Evolutionary conservation across 2,797 vertebrate genomes (phyloP), one percentile per base, ranked within the genome.

Genomic region (Pseudochirops corinnae): DNA sequence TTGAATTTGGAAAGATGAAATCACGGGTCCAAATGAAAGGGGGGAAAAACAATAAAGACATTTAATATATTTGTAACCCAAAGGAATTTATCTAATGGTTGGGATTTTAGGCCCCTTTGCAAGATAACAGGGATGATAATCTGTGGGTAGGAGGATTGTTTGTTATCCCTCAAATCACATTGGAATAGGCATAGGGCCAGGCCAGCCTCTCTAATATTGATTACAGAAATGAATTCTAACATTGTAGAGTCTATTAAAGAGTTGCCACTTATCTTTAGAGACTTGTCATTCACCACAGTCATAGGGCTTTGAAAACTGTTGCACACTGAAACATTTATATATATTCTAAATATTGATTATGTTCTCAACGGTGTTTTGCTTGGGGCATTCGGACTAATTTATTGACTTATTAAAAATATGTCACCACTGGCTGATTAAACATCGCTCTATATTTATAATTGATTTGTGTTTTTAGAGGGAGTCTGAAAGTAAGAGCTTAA

Each of bases 201-300:
- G 18, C 67, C 16, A 39, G n/a, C 18, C 46, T 87, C 39, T 50
- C 39, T 87, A 50, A 87, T 24, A 82, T 87, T 87, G 39, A 87
- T 87, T 87, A 50, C 21, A 87, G 74, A 87, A 87, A 87, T 3
- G 3, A 87, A 87, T 87, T 87, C 74, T 87, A 46, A 26, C 39
- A 28, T 87, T 87, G 39, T 46, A 82, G 18, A 82, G 12, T 87
- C 90, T 97, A 96, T 33, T 95, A 97, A 91, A 95, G 95, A 95
- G 95, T 4, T 0, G 95, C 96, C 96, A 96, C 82, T 95, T 97
- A 60, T 46, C 33, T 93, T 67, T 55, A 62, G 21, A 31, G 52
- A 93, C 33, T 97, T 97, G 93, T 98, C 96, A 96, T 97, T 96
- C 94, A 97, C 93, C 91, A 93, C 97, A 55, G 91, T 97, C 96